Evolutionary conservation across 1,140 invertebrate species (phyloP), one percentile per base, ranked within the genome.

Genomic region (Drosophila watanabei): DNA sequence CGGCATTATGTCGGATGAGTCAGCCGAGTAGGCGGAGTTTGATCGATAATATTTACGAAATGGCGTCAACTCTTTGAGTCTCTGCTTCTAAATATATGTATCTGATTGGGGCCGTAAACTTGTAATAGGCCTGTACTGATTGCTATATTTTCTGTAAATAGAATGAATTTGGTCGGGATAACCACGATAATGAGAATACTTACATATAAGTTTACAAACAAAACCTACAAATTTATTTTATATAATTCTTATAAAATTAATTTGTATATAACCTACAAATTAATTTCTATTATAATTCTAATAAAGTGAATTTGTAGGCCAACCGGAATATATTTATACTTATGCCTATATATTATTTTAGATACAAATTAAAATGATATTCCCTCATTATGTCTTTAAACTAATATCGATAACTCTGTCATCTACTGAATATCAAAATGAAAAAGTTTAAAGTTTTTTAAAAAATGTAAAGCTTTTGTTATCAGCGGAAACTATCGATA

Each of bases 11-110:
- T 20, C 41, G 57, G 45, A 24, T 64, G 51, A 58, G 58, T 82
- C 46, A 52, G 46, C 41, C n/a, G 28, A 61, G 75, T 73, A 76
- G 88, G 88, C 88, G 88, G 88, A 92, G 88, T 91, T 91, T 91
- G 83, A 88, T 91, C 88, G 75, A 91, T 91, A 91, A 58, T 86
- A 71, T 76, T 75, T 51, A 71, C 46, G 72, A 80, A 86, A 90
- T 90, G 86, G 86, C 87, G 87, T 82, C 76, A 76, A 87, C 76
- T 85, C 78, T 81, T 82, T 90, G 48, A 69, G 45, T 20, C 28
- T 14, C 20, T 35, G 11, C 6, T 35, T 35, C 20, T 13, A 11
- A 56, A 37, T 24, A n/a, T n/a, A 24, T 24, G 24, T 24, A 37
- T 35, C 32, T 16, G 14, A 10, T 11, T 24, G 37, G 18, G 13